Conservation (phyloP, 2,888 invertebrate species). For the Hybos culiciformis region DNA sequence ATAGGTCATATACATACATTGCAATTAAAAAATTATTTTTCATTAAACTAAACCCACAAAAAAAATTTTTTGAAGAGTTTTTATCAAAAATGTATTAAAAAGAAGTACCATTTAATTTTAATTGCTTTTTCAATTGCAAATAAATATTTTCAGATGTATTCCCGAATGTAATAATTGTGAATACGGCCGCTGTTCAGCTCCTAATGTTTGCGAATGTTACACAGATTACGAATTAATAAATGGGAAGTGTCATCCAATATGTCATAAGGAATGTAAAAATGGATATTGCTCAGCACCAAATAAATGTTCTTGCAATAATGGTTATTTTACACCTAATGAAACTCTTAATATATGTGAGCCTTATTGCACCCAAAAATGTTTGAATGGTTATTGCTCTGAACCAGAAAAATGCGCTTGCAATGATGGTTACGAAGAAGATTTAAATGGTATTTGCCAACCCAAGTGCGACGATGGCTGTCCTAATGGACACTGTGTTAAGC, state of each 20-base stretch:
- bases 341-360: slow-evolving; percentile 37
- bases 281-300: slow-evolving; percentile 35
- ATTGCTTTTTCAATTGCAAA: neutral
- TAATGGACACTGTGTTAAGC: slow-evolving; percentile 58
- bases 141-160: slow-evolving; percentile 17
- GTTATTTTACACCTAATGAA: slow-evolving; percentile 8
- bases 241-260: slow-evolving; percentile 26
- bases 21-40: neutral
- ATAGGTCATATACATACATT: neutral
- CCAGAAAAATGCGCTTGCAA: slow-evolving; percentile 40
- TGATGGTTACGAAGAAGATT: slow-evolving; percentile 29
- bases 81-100: too few species aligned
- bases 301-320: slow-evolving; percentile 30
- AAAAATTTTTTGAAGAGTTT: neutral
- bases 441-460: slow-evolving; percentile 39
- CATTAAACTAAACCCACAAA: neutral
- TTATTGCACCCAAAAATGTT: slow-evolving; percentile 48
- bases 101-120: too few species aligned
- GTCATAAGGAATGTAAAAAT: slow-evolving; percentile 27
- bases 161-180: slow-evolving; percentile 25
- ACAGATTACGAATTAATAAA: slow-evolving; percentile 16
- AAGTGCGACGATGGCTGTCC: slow-evolving; percentile 56
- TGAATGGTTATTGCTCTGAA: slow-evolving; percentile 56
- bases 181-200: slow-evolving; percentile 24
- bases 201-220: slow-evolving; percentile 23